A percentile compares a stretch with the other conserved stretches of the same genome.
phyloP scores from a whole-genome alignment of 2,797 vertebrate genomes.

The Phylloscopus collybita region DNA sequence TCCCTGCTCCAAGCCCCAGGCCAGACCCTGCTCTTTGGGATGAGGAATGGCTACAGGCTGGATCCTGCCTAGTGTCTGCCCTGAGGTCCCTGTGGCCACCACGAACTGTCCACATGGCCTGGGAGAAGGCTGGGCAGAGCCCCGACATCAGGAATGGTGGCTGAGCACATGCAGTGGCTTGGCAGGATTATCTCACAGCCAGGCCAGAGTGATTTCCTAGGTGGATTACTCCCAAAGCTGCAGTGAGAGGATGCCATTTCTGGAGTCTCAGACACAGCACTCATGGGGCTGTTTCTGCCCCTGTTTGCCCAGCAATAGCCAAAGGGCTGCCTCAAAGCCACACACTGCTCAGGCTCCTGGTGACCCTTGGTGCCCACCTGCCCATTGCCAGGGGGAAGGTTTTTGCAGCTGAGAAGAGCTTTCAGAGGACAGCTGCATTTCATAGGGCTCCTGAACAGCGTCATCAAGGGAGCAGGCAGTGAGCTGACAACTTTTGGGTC shows the following conservation, averaged over 20 bases:
- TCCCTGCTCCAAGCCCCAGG: neutral
- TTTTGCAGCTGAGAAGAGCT: neutral
- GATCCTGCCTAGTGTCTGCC: neutral
- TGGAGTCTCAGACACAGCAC: neutral
- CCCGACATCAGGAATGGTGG: neutral
- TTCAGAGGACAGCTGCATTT: neutral
- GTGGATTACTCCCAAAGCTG: slow-evolving; percentile 24
- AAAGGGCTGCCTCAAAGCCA: neutral
- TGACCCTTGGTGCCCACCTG: neutral
- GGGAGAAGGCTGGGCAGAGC: neutral
- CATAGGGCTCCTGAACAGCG: neutral
- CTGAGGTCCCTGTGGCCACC: neutral
- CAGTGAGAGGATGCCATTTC: neutral
- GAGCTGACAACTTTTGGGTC: slow-evolving; percentile 41
- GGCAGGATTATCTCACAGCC: slow-evolving; percentile 29
- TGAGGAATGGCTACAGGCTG: neutral
- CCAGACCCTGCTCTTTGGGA: accelerated
- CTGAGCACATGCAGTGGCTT: slow-evolving; percentile 15
- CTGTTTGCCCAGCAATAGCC: neutral
- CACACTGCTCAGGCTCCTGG: accelerated
- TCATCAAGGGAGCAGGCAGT: slow-evolving; percentile 3
- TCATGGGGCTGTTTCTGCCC: neutral
- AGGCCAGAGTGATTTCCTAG: neutral
- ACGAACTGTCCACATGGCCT: neutral
- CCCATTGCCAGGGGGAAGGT: neutral